Evolutionary conservation across 2,797 vertebrate species (phyloP), one percentile per base, ranked within the genome.

Genomic region (Syndactyla subalaris): DNA sequence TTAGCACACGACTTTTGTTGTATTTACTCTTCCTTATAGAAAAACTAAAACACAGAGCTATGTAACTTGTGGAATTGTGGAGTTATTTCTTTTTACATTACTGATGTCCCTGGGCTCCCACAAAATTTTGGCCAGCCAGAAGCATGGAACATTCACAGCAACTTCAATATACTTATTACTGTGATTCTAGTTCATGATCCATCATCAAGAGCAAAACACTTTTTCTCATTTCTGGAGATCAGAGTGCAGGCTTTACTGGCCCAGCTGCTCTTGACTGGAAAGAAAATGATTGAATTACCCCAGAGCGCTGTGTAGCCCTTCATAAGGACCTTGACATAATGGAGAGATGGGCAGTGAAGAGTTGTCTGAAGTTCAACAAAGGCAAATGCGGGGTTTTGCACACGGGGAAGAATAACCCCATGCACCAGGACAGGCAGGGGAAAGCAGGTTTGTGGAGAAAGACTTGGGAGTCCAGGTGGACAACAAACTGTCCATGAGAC

Each of bases 251-350:
- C 3, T 70, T 86, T 81, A 67, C 71, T 24, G 93, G 27, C 13
- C 12, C 39, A 74, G 32, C 5, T 76, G 22, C 22, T 80, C 52
- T 32, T 58, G 20, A 71, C 10, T 61, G 19, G 39, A 63, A 89
- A 89, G 5, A 52, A 67, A 87, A 9, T 2, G 10, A 7, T 65
- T 70, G 52, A 75, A 76, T 49, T 66, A 77, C 11, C 7, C 9
- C 10, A 16, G 7, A 48, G 30, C 7, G 4, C 26, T 72, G 18
- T 59, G 46, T 34, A 59, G 34, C 11, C 45, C 26, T 84, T 48
- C 59, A 41, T 30, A 46, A 59, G 21, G 34, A 36, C 39, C 6
- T 48, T 0, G 0, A 4, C 19, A 3, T 0, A 27, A 46, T 66
- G 34, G 18, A 65, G 21, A 77, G 24, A 34, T 6, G 26, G 34